Evolutionary conservation across 2,113 vertebrate species (phyloP), one percentile per base, ranked within the genome.

Genomic region (Lophius piscatorius): DNA sequence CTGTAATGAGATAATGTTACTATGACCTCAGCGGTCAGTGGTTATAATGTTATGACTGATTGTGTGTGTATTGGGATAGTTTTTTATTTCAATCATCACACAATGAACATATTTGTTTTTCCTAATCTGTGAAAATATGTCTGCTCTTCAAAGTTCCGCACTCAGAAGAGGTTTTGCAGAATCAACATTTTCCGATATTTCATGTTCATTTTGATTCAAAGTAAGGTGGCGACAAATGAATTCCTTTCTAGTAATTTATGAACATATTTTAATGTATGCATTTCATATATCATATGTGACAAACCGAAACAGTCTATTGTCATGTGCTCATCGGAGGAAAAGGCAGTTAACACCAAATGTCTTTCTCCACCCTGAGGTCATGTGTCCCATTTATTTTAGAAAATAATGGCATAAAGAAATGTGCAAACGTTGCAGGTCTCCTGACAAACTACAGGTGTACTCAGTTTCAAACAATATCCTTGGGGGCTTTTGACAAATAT

Each of bases 401-500:
- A 31, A 31, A 28, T 28, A 28, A 31, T 63, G 47, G 67, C 58
- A 64, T 44, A 20, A 23, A 54, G 7, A 54, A 77, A 70, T 57
- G 35, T 82, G 76, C 76, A 74, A 82, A 79, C 60, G 35, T 50
- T 54, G 78, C 82, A 82, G 36, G 67, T 84, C 61, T 70, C 38
- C 70, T 71, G 46, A 78, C 61, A 81, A 78, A 82, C 35, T 63
- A 54, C 65, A 59, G 63, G 21, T 33, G 7, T 54, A 54, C 71
- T 79, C 65, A 74, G 60, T 82, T 72, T 63, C 3, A 40, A 31
- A 41, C 26, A 24, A 12, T 12, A 57, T 69, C 78, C 83, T 87
- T 57, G 35, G 1, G 31, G 82, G 78, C 59, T 59, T 78, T 66
- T 74, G 47, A 66, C 50, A 72, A 58, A 75, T 72, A 67, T 64